Percentiles rank a stretch among this genome's conserved stretches.
Conservation (phyloP, 35 echinoderm and acorn worm genomes). For the Strongylocentrotus purpuratus region DNA sequence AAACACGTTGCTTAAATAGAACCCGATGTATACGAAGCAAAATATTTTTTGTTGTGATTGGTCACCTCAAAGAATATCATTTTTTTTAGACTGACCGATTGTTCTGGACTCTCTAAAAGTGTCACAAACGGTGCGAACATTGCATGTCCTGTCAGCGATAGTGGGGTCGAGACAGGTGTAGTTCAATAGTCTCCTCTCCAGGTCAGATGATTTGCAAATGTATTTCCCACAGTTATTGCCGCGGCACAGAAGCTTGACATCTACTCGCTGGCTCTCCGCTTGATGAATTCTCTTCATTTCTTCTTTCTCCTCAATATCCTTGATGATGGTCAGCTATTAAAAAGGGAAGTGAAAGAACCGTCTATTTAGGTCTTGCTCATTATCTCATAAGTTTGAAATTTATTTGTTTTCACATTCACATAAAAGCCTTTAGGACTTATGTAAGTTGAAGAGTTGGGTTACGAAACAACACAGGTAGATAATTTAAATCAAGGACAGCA, state of each 20-base stretch:
- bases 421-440: too few species aligned
- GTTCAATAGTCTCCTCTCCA: neutral
- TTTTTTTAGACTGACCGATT: neutral
- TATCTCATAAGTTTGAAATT: too few species aligned
- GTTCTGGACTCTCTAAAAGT: neutral
- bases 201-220: conserved; percentile 47
- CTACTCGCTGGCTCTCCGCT: neutral
- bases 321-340: neutral
- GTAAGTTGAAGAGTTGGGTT: too few species aligned
- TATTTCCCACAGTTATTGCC: conserved; percentile 50
- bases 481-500: too few species aligned
- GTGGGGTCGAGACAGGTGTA: neutral
- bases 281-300: neutral
- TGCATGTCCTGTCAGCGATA: neutral
- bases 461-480: too few species aligned
- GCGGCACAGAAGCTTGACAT: conserved; percentile 61
- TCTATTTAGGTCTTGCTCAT: too few species aligned
- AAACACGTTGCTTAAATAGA: too few species aligned
- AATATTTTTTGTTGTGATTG: too few species aligned
- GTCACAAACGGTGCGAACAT: neutral
- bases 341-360: neutral
- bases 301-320: conserved; percentile 15
- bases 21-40: too few species aligned
- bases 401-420: too few species aligned
- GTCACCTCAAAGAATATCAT: neutral